These are phyloP conservation scores for Carollia perspicillata DNA, from an alignment of 2,113 vertebrate genomes.

Conservation along the genomic window DNA sequence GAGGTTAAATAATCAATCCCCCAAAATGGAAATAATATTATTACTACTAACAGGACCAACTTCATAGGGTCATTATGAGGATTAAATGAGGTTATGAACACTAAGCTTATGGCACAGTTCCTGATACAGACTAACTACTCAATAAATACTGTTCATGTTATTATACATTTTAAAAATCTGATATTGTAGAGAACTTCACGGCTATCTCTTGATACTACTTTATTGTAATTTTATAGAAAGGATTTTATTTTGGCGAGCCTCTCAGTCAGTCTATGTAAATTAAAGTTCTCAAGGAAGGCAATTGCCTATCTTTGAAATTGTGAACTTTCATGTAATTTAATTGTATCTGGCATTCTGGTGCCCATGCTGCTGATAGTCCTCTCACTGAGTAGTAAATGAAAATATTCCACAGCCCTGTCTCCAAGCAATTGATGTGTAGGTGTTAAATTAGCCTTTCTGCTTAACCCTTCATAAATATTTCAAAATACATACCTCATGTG, in stretches of 20 bases:
- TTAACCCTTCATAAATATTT: conserved; percentile 74
- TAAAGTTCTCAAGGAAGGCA: conserved; percentile 43
- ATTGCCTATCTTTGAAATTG: conserved; percentile 57
- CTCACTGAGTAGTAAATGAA: conserved; percentile 60
- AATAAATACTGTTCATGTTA: neutral
- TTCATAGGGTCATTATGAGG: neutral
- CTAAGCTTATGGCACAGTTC: neutral
- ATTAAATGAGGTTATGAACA: conserved; percentile 18
- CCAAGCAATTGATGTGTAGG: conserved; percentile 68
- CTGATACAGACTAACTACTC: neutral
- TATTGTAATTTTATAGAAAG: conserved; percentile 43
- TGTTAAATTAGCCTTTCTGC: conserved; percentile 75
- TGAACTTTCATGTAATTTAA: conserved; percentile 64
- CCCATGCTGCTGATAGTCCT: conserved; percentile 22
- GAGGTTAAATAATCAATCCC: neutral
- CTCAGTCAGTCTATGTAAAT: conserved; percentile 53
- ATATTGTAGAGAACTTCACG: conserved; percentile 17
- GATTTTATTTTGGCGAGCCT: conserved; percentile 48
- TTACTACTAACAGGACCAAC: neutral
- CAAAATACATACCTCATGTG: conserved; percentile 67
- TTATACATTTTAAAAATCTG: conserved; percentile 9
- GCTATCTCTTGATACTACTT: neutral
- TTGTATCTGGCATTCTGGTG: conserved; percentile 48
- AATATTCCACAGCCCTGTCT: conserved; percentile 58
- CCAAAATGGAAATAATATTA: neutral